phyloP scores from a whole-genome alignment of 2,113 vertebrate genomes.

The Gymnorhina tibicen region DNA sequence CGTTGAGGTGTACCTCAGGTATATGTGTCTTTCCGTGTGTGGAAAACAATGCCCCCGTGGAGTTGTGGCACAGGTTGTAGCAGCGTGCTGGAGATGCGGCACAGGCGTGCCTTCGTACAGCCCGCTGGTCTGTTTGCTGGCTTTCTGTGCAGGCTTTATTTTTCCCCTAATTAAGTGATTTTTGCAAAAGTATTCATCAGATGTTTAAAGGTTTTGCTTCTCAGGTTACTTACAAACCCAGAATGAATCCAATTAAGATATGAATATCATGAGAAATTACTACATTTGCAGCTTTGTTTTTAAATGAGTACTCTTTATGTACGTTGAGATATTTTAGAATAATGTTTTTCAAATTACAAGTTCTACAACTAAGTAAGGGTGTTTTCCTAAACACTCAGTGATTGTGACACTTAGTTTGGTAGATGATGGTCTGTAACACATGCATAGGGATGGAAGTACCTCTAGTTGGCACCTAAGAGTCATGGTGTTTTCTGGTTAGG shows the following conservation, averaged over 20 bases:
- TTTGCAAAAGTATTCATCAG: neutral
- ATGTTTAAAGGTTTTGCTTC: neutral
- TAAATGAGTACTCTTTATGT: neutral
- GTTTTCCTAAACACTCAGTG: neutral
- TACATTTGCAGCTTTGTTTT: neutral
- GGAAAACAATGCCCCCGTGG: accelerated
- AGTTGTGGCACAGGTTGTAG: neutral
- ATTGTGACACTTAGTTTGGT: neutral
- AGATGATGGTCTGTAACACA: neutral
- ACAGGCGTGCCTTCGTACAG: neutral
- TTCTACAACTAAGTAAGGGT: neutral
- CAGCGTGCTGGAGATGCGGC: neutral
- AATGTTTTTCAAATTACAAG: neutral
- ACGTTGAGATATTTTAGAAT: neutral
- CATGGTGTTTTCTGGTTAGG: neutral
- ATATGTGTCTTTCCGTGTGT: neutral
- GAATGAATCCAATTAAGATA: neutral
- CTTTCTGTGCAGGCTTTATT: neutral
- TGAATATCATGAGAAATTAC: neutral
- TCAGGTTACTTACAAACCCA: neutral
- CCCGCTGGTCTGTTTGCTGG: neutral
- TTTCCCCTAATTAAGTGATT: neutral
- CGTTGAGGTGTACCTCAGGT: neutral
- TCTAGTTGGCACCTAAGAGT: neutral
- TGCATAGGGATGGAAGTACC: neutral